Evolutionary conservation across 1,140 invertebrate genomes (phyloP), one percentile per base, ranked within the genome.

Genomic region (Pteromalus puparum): DNA sequence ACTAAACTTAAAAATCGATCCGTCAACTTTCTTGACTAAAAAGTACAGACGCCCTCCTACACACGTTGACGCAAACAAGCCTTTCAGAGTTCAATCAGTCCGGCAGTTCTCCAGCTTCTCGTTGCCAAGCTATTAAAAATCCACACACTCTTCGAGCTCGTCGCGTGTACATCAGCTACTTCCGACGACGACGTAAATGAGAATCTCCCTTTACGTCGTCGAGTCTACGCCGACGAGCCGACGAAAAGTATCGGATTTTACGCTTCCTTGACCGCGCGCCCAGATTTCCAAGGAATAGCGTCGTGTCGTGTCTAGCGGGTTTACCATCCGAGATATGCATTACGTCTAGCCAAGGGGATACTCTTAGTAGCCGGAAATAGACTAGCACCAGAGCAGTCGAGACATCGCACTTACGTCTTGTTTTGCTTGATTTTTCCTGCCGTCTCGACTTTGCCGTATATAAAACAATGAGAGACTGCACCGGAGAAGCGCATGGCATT

Each of bases 281-380:
- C 75, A 24, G 30, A 77, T 53, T 77, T 77, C 46, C 75, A 21
- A 18, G 75, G 75, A 77, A 53, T 42, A 70, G 28, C 26, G 26
- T 9, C 46, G 24, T 7, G 46, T 6, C 10, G 7, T 12, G 74
- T 76, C 74, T 76, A 46, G 74, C 74, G 34, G 7, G 1, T 48
- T 15, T 18, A 15, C 53, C 53, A 61, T 61, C 53, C 53, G 46
- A 77, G 46, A 46, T 46, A 30, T 53, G 38, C 75, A n/a, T 46
- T 38, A 34, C 73, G 73, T 74, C 73, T 74, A 74, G 73, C 73
- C 72, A 30, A 30, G 72, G 28, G 26, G 70, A 30, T 10, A 30
- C 70, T 24, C n/a, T 28, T 28, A 18, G n/a, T 12, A 24, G 81
- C 81, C 74, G 82, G 74, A 83, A 83, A 83, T 83, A 83, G 82